Conservation (phyloP, 1,140 invertebrate species). For the Sitobion miscanthi region DNA sequence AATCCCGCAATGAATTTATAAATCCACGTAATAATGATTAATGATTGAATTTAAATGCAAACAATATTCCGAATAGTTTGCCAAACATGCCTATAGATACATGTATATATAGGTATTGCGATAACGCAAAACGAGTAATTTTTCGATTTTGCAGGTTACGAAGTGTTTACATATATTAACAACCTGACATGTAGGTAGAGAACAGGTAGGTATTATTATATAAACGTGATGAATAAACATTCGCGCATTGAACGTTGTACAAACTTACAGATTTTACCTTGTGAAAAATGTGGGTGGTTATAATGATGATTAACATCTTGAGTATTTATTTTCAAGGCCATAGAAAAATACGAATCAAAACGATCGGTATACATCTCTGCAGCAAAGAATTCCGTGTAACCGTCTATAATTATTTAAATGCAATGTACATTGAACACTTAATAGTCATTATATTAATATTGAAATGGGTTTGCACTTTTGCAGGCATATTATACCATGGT, state of each 20-base stretch:
- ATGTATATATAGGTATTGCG: background rate
- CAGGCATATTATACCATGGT: background rate
- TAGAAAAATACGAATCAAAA: background rate
- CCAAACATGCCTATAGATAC: background rate
- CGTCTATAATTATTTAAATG: background rate
- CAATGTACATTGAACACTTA: background rate
- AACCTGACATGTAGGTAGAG: background rate
- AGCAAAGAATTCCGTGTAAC: background rate
- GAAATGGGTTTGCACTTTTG: background rate
- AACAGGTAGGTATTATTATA: background rate
- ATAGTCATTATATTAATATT: background rate
- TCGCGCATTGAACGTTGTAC: background rate
- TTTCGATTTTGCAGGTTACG: background rate
- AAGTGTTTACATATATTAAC: constrained; percentile 13
- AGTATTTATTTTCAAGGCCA: background rate
- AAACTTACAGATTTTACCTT: constrained; percentile 7
- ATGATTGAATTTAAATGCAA: background rate
- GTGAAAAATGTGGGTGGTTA: background rate
- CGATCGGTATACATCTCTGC: background rate
- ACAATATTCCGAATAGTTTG: background rate
- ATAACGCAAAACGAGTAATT: background rate
- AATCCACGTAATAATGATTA: background rate
- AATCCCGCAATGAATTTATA: background rate
- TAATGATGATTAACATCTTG: background rate
- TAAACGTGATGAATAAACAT: constrained; percentile 4